phyloP scores from a whole-genome alignment of 2,797 vertebrate species.

The Rhinophrynus dorsalis region DNA sequence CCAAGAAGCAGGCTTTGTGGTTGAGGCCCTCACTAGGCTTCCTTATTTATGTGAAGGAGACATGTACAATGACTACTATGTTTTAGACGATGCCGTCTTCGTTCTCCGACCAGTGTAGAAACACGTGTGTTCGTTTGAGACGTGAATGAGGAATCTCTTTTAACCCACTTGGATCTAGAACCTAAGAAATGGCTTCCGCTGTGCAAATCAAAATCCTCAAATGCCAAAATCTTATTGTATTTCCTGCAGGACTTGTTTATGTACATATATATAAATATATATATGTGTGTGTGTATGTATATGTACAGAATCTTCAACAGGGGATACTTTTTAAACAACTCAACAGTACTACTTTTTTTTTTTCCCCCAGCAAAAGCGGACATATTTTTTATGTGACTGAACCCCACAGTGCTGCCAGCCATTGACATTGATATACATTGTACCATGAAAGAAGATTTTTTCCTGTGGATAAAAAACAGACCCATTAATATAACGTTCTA shows the following conservation, averaged over 20 bases:
- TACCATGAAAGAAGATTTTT: background rate
- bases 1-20: constrained; percentile 80
- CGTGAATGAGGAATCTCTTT: background rate
- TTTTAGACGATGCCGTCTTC: constrained; percentile 93
- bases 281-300: constrained; percentile 35
- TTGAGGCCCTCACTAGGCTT: constrained; percentile 90
- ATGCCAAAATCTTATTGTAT: constrained; percentile 75
- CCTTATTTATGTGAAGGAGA: constrained; percentile 97
- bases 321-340: constrained; percentile 62
- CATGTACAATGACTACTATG: constrained; percentile 95
- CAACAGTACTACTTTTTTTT: constrained; percentile 59
- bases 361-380: constrained; percentile 59
- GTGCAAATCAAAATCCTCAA: constrained; percentile 59
- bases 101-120: constrained; percentile 80
- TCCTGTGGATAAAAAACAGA: constrained; percentile 52
- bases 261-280: constrained; percentile 16
- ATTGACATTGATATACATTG: constrained; percentile 57
- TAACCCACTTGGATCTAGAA: constrained; percentile 30
- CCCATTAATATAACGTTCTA: constrained; percentile 64
- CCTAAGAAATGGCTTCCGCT: constrained; percentile 54
- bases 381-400: constrained; percentile 69
- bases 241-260: constrained; percentile 55
- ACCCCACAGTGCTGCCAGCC: constrained; percentile 59
- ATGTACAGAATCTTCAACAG: constrained; percentile 60
- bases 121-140: background rate